phyloP scores from a whole-genome alignment of 2,888 invertebrate genomes.

The Frankliniella intonsa region DNA sequence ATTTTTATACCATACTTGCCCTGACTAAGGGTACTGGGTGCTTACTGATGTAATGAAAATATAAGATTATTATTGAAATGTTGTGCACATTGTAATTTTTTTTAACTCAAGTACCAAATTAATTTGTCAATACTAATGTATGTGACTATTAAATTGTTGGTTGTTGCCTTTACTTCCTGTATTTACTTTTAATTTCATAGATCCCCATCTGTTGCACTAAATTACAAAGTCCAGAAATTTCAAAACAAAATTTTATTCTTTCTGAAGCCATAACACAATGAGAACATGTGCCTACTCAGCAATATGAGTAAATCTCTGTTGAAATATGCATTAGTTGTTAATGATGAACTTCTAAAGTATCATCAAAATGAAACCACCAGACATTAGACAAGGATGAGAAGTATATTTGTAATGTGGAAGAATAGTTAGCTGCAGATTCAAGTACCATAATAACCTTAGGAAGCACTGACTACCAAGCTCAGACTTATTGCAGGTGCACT shows the following conservation, averaged over 20 bases:
- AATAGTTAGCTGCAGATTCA: too few species aligned
- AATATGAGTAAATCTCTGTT: neutral
- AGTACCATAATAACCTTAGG: too few species aligned
- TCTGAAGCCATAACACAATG: neutral
- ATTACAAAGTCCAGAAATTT: neutral
- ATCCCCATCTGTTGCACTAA: neutral
- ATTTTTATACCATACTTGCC: too few species aligned
- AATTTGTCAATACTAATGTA: neutral
- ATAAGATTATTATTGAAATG: neutral
- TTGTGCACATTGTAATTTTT: neutral
- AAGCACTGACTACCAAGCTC: neutral
- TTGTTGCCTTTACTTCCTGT: neutral
- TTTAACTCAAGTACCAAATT: neutral
- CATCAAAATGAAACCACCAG: too few species aligned
- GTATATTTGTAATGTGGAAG: too few species aligned
- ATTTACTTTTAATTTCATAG: neutral
- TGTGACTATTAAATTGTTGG: conserved; percentile 14
- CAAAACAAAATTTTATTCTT: neutral
- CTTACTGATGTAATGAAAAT: too few species aligned
- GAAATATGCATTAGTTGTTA: neutral
- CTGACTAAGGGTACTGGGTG: too few species aligned
- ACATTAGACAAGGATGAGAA: too few species aligned
- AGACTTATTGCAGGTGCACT: neutral
- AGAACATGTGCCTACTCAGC: neutral
- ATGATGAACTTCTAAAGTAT: neutral